These are phyloP conservation scores for Haliaeetus leucogaster DNA, from an alignment of 2,113 vertebrate species.

Conservation along the genomic window DNA sequence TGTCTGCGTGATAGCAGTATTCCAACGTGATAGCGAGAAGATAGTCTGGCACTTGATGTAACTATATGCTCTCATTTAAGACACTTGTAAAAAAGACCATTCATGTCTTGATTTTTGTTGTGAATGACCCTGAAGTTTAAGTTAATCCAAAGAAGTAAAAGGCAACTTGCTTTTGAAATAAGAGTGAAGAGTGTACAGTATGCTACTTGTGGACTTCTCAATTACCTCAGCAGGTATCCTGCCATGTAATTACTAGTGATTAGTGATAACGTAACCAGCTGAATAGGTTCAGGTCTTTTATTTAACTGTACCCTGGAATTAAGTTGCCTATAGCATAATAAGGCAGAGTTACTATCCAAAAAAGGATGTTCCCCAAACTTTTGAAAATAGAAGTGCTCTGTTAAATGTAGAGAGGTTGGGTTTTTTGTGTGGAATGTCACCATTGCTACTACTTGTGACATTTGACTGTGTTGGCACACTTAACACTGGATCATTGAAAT, in stretches of 20 bases:
- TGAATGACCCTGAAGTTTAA: background rate
- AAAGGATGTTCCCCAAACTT: background rate
- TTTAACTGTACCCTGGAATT: conserved; percentile 37
- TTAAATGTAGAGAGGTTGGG: background rate
- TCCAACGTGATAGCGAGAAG: background rate
- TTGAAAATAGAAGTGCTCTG: background rate
- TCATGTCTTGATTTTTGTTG: background rate
- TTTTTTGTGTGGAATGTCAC: background rate
- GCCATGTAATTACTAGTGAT: conserved; percentile 50
- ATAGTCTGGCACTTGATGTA: background rate
- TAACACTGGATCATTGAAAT: background rate
- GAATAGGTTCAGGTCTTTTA: conserved; percentile 1
- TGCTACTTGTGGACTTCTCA: conserved; percentile 27
- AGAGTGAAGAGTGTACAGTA: background rate
- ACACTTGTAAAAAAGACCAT: background rate
- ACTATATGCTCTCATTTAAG: background rate
- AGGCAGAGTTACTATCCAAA: conserved; percentile 2
- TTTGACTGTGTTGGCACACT: background rate
- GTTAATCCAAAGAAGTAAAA: conserved; percentile 62
- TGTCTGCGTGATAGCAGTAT: background rate
- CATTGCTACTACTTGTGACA: background rate
- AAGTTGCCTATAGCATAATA: background rate
- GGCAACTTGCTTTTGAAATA: conserved; percentile 45
- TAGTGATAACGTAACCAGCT: conserved; percentile 7
- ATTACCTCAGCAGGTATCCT: conserved; percentile 68